Evolutionary conservation across 2,113 vertebrate species (phyloP).

Genomic region (Hipposideros armiger): DNA sequence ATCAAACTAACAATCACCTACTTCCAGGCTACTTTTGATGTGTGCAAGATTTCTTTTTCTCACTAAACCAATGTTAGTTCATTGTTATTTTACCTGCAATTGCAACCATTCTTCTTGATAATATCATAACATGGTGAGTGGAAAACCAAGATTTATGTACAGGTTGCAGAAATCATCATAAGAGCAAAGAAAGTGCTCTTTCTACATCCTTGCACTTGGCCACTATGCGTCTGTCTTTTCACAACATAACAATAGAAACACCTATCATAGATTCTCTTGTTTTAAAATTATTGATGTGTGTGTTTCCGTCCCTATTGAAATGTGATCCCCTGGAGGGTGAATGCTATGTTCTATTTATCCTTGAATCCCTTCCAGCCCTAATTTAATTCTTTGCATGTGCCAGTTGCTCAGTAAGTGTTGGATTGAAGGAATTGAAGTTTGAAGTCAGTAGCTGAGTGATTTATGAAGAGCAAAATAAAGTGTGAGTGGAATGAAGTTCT

Average conservation of each 20-base stretch:
- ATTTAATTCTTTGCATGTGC: not conserved
- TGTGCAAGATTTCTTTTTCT: not conserved
- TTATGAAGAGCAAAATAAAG: constrained; percentile 54
- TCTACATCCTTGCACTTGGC: not conserved
- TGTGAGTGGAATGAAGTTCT: constrained; percentile 41
- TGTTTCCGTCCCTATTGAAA: not conserved
- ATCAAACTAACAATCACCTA: not conserved
- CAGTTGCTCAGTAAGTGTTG: constrained; percentile 27
- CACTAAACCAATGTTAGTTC: not conserved
- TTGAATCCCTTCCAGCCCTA: not conserved
- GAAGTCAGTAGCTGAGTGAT: constrained; percentile 46
- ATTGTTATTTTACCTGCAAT: not conserved
- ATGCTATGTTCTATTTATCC: not conserved
- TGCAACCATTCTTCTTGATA: not conserved
- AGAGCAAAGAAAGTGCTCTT: not conserved
- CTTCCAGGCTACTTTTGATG: not conserved
- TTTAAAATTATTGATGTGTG: constrained; percentile 12
- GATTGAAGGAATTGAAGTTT: constrained; percentile 31
- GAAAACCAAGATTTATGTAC: not conserved
- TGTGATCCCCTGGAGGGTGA: not conserved
- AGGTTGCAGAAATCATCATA: not conserved
- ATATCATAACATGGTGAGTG: not conserved
- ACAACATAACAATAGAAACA: not conserved
- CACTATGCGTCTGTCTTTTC: not conserved
- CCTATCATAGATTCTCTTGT: not conserved